These are phyloP conservation scores for Rhynchopsitta pachyrhyncha DNA, from an alignment of 2,113 vertebrate species.

Conservation along the genomic window DNA sequence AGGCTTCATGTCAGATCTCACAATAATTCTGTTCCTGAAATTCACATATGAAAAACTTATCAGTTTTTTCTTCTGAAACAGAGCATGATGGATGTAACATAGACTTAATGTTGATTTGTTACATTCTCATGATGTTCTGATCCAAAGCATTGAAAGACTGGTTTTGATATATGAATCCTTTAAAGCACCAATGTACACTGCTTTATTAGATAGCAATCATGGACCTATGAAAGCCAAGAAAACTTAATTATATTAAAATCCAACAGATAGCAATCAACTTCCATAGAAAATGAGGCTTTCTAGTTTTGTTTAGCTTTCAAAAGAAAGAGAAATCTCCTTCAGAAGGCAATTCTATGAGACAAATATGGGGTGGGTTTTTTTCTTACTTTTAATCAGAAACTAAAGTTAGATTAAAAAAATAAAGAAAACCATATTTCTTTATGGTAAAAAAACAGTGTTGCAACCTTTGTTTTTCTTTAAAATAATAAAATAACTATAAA, in stretches of 20 bases:
- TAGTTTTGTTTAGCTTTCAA: not conserved
- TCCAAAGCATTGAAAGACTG: not conserved
- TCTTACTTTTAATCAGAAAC: not conserved
- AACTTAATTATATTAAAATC: not conserved
- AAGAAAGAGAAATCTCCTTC: not conserved
- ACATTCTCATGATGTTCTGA: not conserved
- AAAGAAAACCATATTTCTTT: accelerated
- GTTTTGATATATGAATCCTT: not conserved
- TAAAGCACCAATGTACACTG: not conserved
- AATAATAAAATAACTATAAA: not conserved
- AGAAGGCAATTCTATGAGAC: accelerated
- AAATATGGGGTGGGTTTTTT: accelerated
- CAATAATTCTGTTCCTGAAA: not conserved
- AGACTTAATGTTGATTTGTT: not conserved
- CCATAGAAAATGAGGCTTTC: not conserved
- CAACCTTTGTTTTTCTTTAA: not conserved
- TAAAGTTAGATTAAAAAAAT: not conserved
- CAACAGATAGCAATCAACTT: not conserved
- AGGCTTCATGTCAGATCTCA: not conserved
- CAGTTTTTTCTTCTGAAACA: not conserved
- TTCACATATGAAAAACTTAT: not conserved
- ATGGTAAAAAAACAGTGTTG: not conserved
- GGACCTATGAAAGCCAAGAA: not conserved
- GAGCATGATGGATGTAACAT: not conserved
- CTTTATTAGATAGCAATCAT: not conserved